These are phyloP conservation scores for Argopecten irradians DNA, from an alignment of 1,140 invertebrate species.

Conservation along the genomic window DNA sequence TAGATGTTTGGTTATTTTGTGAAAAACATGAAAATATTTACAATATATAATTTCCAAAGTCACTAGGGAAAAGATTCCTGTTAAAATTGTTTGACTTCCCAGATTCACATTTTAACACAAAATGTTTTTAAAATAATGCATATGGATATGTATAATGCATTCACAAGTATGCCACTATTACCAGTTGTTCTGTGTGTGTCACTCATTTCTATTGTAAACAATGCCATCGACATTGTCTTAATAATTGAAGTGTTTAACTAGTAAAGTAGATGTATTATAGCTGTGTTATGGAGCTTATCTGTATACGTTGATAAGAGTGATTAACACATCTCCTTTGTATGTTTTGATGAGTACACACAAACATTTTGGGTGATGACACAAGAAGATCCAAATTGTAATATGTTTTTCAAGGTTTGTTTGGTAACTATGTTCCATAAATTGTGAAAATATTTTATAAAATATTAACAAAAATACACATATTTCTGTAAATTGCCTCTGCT, in stretches of 20 bases:
- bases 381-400: background rate
- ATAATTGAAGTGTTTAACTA: background rate
- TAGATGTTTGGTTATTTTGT: background rate
- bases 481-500: background rate
- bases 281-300: background rate
- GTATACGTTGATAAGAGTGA: background rate
- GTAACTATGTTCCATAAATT: slow-evolving; percentile 9
- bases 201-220: background rate
- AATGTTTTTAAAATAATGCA: too few species aligned
- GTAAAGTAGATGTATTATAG: background rate
- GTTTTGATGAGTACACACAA: background rate
- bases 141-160: too few species aligned
- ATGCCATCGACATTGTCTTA: background rate
- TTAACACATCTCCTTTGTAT: background rate
- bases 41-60: too few species aligned
- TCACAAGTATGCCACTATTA: too few species aligned
- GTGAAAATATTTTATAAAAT: slow-evolving; percentile 24
- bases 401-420: slow-evolving; percentile 1
- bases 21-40: too few species aligned
- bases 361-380: background rate
- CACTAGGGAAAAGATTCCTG: background rate
- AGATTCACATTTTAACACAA: too few species aligned
- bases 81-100: too few species aligned
- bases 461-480: slow-evolving; percentile 18
- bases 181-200: background rate